Evolutionary conservation across 2,888 invertebrate species (phyloP), one percentile per base, ranked within the genome.

Genomic region (Microplitis deprimator): DNA sequence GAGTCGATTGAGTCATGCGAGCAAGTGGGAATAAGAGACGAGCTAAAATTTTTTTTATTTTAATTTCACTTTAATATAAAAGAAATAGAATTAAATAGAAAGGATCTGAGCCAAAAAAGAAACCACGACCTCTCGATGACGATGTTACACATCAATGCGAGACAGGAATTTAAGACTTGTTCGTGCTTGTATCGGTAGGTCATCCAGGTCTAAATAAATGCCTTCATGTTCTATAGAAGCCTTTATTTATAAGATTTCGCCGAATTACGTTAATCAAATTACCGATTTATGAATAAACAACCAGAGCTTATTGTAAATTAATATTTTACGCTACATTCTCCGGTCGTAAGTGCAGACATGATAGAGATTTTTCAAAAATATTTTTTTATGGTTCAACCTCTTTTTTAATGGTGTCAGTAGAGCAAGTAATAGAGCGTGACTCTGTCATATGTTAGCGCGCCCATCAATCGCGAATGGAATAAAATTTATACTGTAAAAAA

Each of bases 1-100:
- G 60, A 39, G 70, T 64, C 70, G 76, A 76, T 76, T 76, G 76
- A 76, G 64, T 76, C 76, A 76, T 70, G 71, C 73, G 64, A 40
- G 65, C 71, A 68, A 75, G 68, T 75, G 69, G 75, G 62, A 75
- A 75, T 75, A 61, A 69, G 41, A 67, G 29, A 62, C 17, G 40
- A 67, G 62, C 13, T 50, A 13, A 50, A 13, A 50, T 13, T 50
- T 50, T 50, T 50, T 50, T 62, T 62, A 7, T 62, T 62, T 17
- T 17, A 16, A 62, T 62, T 62, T 62, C 62, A 62, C 20, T 62
- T 62, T 62, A 3, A 62, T 50, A 50, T 50, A 13, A 13, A 50
- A 50, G 50, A 50, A 50, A 13, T 50, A 50, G 50, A 13, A 4
- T 13, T 13, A 50, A 50, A 50, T 50, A 50, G 5, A 50, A 50